These are phyloP conservation scores for Lagodon rhomboides DNA, from an alignment of 2,797 vertebrate species.

Conservation along the genomic window DNA sequence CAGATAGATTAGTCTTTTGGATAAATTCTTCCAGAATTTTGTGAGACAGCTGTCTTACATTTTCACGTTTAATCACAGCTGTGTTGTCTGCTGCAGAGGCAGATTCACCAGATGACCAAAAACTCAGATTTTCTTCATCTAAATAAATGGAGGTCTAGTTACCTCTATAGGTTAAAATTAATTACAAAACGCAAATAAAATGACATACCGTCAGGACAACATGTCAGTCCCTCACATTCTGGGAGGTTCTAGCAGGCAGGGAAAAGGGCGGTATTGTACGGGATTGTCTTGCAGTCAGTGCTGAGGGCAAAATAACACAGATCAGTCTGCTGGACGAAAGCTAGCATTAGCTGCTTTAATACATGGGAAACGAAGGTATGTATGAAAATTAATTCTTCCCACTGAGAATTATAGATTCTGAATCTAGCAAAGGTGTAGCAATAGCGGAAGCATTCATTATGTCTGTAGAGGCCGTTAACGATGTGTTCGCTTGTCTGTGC, in stretches of 20 bases:
- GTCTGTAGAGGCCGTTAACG: not conserved
- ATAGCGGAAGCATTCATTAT: fast-evolving
- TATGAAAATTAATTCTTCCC: not conserved
- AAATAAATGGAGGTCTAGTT: fast-evolving
- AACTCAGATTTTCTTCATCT: not conserved
- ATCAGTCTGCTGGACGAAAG: not conserved
- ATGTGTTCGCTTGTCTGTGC: slow-evolving; percentile 20
- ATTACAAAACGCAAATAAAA: not conserved
- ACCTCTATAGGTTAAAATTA: not conserved
- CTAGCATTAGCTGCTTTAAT: slow-evolving; percentile 67
- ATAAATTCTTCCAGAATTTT: not conserved
- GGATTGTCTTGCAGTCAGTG: slow-evolving; percentile 40
- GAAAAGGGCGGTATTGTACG: not conserved
- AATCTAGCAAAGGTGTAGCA: not conserved
- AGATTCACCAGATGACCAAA: not conserved
- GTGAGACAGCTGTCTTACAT: too few species aligned
- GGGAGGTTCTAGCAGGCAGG: not conserved
- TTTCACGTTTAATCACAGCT: not conserved
- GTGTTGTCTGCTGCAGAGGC: not conserved
- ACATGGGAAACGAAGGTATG: slow-evolving; percentile 64
- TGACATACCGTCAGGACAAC: too few species aligned
- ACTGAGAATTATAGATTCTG: not conserved
- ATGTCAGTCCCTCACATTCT: not conserved
- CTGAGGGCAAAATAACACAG: slow-evolving; percentile 20
- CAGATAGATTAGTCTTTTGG: not conserved